Conservation (phyloP, 2,113 vertebrate species). For the Burhinus bistriatus region DNA sequence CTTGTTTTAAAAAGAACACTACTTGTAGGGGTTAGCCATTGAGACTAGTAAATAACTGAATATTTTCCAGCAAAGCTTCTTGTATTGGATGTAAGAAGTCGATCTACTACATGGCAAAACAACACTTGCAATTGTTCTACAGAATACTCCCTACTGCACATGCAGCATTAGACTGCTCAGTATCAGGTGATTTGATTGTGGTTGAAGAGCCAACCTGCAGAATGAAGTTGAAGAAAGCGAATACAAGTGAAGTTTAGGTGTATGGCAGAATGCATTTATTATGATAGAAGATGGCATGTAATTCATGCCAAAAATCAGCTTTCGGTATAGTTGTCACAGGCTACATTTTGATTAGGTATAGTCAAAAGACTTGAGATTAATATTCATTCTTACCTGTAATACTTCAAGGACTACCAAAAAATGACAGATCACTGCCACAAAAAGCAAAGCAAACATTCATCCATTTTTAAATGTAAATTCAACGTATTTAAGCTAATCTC, state of each 20-base stretch:
- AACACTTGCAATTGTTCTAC: neutral
- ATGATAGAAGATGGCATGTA: neutral
- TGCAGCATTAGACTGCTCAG: neutral
- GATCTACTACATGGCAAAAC: neutral
- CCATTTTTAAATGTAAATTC: neutral
- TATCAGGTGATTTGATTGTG: neutral
- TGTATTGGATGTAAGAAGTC: neutral
- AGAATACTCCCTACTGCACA: neutral
- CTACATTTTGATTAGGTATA: neutral
- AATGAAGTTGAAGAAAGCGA: neutral
- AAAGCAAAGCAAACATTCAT: neutral
- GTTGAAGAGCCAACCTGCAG: neutral
- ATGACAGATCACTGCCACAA: neutral
- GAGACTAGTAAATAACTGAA: neutral
- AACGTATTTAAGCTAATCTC: neutral
- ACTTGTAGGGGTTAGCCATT: neutral
- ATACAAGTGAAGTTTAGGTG: neutral
- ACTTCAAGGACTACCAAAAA: neutral
- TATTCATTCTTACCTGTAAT: neutral
- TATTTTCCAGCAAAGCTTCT: neutral
- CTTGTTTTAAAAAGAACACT: neutral
- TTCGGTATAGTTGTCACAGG: neutral
- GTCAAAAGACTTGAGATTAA: neutral
- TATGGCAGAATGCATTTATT: neutral
- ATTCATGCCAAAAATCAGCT: neutral